Conservation (phyloP, 2,797 vertebrate species). For the Ciconia nigra region DNA sequence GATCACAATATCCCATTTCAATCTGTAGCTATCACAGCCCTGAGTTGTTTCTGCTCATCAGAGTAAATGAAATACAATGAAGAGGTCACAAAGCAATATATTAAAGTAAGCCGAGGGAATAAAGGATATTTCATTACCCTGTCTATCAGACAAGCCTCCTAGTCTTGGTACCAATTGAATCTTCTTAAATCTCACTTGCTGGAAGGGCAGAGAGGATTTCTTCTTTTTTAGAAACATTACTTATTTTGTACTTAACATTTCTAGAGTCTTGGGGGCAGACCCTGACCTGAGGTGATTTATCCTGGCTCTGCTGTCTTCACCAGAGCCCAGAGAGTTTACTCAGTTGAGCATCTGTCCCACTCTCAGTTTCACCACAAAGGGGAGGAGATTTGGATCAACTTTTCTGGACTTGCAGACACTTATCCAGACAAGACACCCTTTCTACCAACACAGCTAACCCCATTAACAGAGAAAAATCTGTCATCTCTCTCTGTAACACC, state of each 20-base stretch:
- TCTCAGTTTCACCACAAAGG: background rate
- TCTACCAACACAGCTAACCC: background rate
- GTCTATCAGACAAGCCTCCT: background rate
- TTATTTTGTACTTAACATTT: background rate
- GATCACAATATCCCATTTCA: background rate
- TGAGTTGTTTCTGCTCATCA: background rate
- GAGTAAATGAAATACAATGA: background rate
- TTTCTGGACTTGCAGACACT: background rate
- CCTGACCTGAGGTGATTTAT: background rate
- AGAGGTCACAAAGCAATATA: background rate
- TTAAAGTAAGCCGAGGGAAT: background rate
- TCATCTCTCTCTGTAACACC: background rate
- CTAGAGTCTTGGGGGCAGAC: background rate
- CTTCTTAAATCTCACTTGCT: background rate
- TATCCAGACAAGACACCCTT: background rate
- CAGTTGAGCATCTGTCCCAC: background rate
- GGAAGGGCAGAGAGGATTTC: background rate
- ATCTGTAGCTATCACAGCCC: background rate
- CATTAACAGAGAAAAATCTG: background rate
- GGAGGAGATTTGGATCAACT: slow-evolving; percentile 23
- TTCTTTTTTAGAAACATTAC: background rate
- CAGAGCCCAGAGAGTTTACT: background rate
- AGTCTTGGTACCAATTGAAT: background rate
- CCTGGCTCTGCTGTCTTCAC: background rate
- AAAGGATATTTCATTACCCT: background rate